Base-by-base conservation (phyloP, 2,113 vertebrate species). In the Syrrhaptes paradoxus region DNA sequence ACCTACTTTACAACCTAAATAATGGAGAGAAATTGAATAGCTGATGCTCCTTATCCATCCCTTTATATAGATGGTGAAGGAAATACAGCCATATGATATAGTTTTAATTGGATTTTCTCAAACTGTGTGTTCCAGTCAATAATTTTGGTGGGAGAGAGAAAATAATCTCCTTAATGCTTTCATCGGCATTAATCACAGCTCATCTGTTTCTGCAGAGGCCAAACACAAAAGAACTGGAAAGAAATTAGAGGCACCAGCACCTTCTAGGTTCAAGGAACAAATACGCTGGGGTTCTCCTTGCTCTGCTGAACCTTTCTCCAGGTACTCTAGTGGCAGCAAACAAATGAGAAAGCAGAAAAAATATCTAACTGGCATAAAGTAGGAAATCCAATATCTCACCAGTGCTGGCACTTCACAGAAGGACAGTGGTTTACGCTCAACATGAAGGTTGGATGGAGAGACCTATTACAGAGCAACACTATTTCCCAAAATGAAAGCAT, bases 31-130 rank as follows among this genome's bases (percentile, higher is more conserved):
- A 85, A 70, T 7, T 38, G 24, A 89, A 59, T 52, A 85, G 34
- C 36, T 78, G 61, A 75, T 67, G 34, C 31, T 45, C n/a, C 45
- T 87, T 75, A 81, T 49, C 38, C 34, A 57, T 75, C 13, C 25
- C 28, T 91, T 87, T 84, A 68, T 54, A 78, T 28, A 65, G 57
- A 18, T 28, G 32, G 24, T 72, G 52, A 89, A 75, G 22, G 32
- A 92, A 96, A 90, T 78, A 85, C 11, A 82, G 70, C 57, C 32
- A 14, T 63, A 71, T 65, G 32, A 68, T 45, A 31, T 16, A 22
- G 48, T 84, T 93, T 81, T 68, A 92, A 95, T 81, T 89, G 61
- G 76, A 91, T 95, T 89, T 95, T 72, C 45, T 92, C 61, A 77
- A 46, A 72, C 48, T 75, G 31, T 0, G 8, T 0, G 2, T 81